These are phyloP conservation scores for Zaprionus gabonicus DNA, from an alignment of 1,140 invertebrate species.

Conservation along the genomic window DNA sequence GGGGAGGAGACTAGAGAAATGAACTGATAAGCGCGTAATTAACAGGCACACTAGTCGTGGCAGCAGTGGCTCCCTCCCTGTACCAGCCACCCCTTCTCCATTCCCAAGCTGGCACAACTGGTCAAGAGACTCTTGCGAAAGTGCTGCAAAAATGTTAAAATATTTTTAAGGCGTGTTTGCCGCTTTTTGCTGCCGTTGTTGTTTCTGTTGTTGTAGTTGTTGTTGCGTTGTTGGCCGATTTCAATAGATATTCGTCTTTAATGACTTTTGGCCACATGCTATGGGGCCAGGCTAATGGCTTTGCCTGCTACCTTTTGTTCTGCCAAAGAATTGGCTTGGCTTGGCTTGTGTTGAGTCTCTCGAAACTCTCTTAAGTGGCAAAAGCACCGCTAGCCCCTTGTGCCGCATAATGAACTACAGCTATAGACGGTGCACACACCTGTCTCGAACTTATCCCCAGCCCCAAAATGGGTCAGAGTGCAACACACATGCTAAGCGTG, in stretches of 20 bases:
- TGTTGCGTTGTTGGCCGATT: slow-evolving; percentile 44
- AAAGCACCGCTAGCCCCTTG: slow-evolving; percentile 39
- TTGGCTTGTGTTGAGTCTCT: background rate
- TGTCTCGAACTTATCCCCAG: background rate
- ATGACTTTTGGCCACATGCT: slow-evolving; percentile 66
- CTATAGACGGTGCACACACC: background rate
- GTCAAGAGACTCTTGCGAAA: slow-evolving; percentile 1
- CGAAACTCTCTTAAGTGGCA: slow-evolving; percentile 32
- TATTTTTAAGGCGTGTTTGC: slow-evolving; percentile 74
- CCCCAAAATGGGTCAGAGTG: slow-evolving; percentile 39
- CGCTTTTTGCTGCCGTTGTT: background rate
- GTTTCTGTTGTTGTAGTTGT: slow-evolving; percentile 6
- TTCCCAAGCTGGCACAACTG: background rate
- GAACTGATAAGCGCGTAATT: slow-evolving; percentile 80
- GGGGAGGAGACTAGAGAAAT: slow-evolving; percentile 39
- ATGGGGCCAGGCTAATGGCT: slow-evolving; percentile 66
- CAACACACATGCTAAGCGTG: slow-evolving; percentile 22
- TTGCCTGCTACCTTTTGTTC: slow-evolving; percentile 71
- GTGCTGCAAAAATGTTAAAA: slow-evolving; percentile 28
- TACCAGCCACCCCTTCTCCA: background rate
- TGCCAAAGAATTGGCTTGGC: slow-evolving; percentile 54
- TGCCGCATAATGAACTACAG: slow-evolving; percentile 17
- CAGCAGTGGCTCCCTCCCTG: background rate
- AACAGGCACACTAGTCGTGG: slow-evolving; percentile 42
- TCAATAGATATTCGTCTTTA: slow-evolving; percentile 80